phyloP scores from a whole-genome alignment of 2,888 invertebrate species.

The Pollenia angustigena region DNA sequence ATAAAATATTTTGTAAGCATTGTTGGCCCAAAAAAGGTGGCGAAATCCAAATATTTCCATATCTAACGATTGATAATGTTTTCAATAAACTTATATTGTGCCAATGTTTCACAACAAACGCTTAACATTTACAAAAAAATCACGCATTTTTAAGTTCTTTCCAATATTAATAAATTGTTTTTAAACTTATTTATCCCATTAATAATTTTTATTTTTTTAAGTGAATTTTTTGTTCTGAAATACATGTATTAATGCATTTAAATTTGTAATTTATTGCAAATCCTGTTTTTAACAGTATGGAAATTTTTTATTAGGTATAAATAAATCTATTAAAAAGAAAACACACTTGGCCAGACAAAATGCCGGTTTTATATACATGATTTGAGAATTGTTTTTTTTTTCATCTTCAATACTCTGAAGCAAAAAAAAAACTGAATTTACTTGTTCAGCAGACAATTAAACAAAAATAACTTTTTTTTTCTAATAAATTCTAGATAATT shows the following conservation, averaged over 20 bases:
- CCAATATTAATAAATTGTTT: neutral
- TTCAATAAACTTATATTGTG: too few species aligned
- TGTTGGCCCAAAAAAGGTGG: too few species aligned
- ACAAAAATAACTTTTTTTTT: neutral
- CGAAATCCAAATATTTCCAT: too few species aligned
- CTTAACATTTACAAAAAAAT: too few species aligned
- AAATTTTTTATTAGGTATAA: neutral
- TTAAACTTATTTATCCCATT: conserved; percentile 33
- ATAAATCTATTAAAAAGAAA: conserved; percentile 4
- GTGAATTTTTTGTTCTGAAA: neutral
- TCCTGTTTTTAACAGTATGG: conserved; percentile 1
- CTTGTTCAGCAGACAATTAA: conserved; percentile 23
- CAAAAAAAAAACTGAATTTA: conserved; percentile 4
- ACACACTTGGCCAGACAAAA: neutral
- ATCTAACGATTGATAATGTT: too few species aligned
- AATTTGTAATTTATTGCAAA: conserved; percentile 1
- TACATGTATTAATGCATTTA: too few species aligned
- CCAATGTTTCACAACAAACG: too few species aligned
- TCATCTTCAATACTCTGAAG: neutral
- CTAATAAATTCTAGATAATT: too few species aligned
- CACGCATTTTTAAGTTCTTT: too few species aligned
- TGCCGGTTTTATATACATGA: conserved; percentile 38
- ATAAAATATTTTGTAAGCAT: too few species aligned
- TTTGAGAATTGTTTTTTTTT: neutral
- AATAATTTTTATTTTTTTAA: conserved; percentile 13